Evolutionary conservation across 2,888 invertebrate species (phyloP).

Genomic region (Chrysolina americana): DNA sequence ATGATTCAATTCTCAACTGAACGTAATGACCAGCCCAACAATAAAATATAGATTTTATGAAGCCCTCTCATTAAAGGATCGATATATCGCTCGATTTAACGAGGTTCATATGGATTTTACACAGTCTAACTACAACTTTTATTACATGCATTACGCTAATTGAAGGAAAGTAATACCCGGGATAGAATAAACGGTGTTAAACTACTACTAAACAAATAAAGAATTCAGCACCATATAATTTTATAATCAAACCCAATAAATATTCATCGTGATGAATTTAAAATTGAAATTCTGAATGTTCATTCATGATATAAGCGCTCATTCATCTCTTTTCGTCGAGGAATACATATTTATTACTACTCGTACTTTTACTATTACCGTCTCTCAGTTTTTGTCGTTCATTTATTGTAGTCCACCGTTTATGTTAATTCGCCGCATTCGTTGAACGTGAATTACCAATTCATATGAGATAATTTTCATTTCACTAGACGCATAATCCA

Average conservation of each 20-base stretch:
- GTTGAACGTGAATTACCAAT: constrained; percentile 20
- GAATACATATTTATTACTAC: constrained; percentile 29
- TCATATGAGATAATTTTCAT: constrained; percentile 20
- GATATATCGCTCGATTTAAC: constrained; percentile 27
- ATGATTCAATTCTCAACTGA: constrained; percentile 10
- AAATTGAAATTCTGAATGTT: constrained; percentile 35
- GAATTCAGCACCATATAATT: constrained; percentile 30
- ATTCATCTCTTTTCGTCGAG: constrained; percentile 26
- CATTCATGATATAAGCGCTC: constrained; percentile 28
- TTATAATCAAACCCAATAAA: constrained; percentile 34
- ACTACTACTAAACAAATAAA: constrained; percentile 34
- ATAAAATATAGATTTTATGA: constrained; percentile 13
- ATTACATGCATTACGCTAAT: constrained; percentile 26
- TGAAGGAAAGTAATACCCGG: constrained; percentile 23
- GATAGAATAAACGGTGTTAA: constrained; percentile 27
- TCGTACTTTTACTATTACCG: constrained; percentile 29
- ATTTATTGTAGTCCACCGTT: constrained; percentile 16
- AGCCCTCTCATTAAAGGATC: background rate
- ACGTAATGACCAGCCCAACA: constrained; percentile 3
- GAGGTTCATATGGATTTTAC: constrained; percentile 28
- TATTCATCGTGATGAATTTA: constrained; percentile 33
- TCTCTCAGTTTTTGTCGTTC: constrained; percentile 17
- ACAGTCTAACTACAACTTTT: constrained; percentile 23
- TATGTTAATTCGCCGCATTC: constrained; percentile 26
- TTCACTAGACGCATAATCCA: constrained; percentile 19